Evolutionary conservation across 2,888 invertebrate genomes (phyloP).

Genomic region (Eledone cirrhosa): DNA sequence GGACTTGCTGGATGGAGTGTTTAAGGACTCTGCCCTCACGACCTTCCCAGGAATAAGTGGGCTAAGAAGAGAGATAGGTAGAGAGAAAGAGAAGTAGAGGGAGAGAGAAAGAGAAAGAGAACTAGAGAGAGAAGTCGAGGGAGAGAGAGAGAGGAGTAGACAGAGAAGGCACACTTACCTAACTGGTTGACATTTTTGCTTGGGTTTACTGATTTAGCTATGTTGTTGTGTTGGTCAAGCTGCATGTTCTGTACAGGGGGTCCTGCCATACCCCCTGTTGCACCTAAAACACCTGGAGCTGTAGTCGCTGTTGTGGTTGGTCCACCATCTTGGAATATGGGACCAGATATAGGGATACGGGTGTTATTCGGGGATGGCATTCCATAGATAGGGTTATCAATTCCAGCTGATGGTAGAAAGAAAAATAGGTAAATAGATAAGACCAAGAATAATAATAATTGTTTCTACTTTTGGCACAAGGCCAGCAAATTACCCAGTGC

Average conservation of each 20-base stretch:
- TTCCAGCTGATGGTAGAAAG: background rate
- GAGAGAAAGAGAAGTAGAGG: too few species aligned
- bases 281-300: background rate
- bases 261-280: background rate
- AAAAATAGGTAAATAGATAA: background rate
- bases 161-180: background rate
- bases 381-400: conserved; percentile 19
- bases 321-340: background rate
- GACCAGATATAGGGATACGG: conserved; percentile 8
- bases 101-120: too few species aligned
- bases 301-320: background rate
- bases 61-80: too few species aligned
- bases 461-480: too few species aligned
- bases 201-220: background rate
- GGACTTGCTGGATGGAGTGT: too few species aligned
- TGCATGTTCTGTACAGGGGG: background rate
- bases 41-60: too few species aligned
- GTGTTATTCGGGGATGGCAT: conserved; percentile 19
- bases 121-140: too few species aligned
- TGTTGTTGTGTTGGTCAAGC: background rate
- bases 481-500: too few species aligned
- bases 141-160: too few species aligned
- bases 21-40: too few species aligned
- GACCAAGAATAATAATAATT: background rate
- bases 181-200: conserved; percentile 9